A percentile compares a stretch with the other conserved stretches of the same genome.
Evolutionary conservation across 2,113 vertebrate species (phyloP).

Genomic region (Neomonachus schauinslandi): DNA sequence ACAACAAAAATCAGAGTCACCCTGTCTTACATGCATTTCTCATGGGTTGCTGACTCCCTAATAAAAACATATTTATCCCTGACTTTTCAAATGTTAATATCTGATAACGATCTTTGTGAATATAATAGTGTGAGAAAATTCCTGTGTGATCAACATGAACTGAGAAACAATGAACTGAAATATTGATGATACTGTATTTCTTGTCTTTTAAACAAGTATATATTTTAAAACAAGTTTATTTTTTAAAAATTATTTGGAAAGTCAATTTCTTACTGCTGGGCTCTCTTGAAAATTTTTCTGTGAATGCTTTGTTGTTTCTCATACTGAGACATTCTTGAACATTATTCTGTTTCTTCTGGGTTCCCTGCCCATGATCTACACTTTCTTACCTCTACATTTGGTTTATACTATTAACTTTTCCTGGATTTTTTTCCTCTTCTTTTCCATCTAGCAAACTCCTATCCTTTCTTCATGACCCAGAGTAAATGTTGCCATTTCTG

Average conservation of each 20-base stretch:
- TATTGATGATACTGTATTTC: not conserved
- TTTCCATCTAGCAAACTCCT: not conserved
- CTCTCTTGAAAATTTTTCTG: not conserved
- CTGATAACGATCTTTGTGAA: not conserved
- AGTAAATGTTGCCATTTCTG: not conserved
- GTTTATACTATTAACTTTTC: not conserved
- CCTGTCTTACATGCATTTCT: not conserved
- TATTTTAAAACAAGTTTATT: not conserved
- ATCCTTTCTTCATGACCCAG: not conserved
- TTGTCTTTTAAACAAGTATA: not conserved
- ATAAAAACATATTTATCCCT: not conserved
- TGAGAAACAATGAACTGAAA: not conserved
- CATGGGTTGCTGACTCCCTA: not conserved
- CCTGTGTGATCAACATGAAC: not conserved
- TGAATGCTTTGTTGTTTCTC: not conserved
- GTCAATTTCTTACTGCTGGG: not conserved
- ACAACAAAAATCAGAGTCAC: not conserved
- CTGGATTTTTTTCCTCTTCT: not conserved
- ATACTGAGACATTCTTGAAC: not conserved
- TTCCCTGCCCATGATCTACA: not conserved
- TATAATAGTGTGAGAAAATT: slow-evolving; percentile 4
- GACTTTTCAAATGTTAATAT: not conserved
- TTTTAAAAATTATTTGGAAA: not conserved
- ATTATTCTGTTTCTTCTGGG: not conserved
- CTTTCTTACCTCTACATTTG: not conserved